phyloP scores from a whole-genome alignment of 2,113 vertebrate genomes.

The Myiopsitta monachus region DNA sequence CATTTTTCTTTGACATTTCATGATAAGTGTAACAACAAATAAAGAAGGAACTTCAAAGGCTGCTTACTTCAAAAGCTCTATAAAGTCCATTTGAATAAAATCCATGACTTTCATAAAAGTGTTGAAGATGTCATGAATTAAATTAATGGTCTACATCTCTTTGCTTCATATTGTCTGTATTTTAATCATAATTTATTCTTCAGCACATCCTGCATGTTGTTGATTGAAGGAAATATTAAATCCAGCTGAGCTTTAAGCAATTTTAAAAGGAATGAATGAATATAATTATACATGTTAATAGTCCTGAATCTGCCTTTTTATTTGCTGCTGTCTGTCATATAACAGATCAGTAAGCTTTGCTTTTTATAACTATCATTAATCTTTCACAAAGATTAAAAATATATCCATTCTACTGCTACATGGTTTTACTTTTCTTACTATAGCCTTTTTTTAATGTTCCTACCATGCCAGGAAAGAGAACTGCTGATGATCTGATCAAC shows the following conservation, averaged over 20 bases:
- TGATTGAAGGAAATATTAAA: slow-evolving; percentile 70
- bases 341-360: slow-evolving; percentile 40
- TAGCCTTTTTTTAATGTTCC: not conserved
- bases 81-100: slow-evolving; percentile 69
- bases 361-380: slow-evolving; percentile 44
- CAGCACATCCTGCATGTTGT: slow-evolving; percentile 58
- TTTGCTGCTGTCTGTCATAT: slow-evolving; percentile 48
- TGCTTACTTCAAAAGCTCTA: slow-evolving; percentile 67
- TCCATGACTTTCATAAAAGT: slow-evolving; percentile 58
- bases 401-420: not conserved
- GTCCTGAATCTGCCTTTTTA: slow-evolving; percentile 49
- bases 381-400: slow-evolving; percentile 20
- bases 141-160: slow-evolving; percentile 60
- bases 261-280: slow-evolving; percentile 64
- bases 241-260: slow-evolving; percentile 65
- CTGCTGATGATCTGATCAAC: not conserved
- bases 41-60: slow-evolving; percentile 62
- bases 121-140: slow-evolving; percentile 70
- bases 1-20: slow-evolving; percentile 63
- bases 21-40: slow-evolving; percentile 68
- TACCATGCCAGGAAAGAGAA: not conserved
- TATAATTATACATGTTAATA: slow-evolving; percentile 67
- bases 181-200: slow-evolving; percentile 70
- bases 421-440: not conserved
- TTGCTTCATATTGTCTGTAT: slow-evolving; percentile 63